Base-by-base conservation (phyloP, 2,113 vertebrate genomes). In the Alectura lathami region DNA sequence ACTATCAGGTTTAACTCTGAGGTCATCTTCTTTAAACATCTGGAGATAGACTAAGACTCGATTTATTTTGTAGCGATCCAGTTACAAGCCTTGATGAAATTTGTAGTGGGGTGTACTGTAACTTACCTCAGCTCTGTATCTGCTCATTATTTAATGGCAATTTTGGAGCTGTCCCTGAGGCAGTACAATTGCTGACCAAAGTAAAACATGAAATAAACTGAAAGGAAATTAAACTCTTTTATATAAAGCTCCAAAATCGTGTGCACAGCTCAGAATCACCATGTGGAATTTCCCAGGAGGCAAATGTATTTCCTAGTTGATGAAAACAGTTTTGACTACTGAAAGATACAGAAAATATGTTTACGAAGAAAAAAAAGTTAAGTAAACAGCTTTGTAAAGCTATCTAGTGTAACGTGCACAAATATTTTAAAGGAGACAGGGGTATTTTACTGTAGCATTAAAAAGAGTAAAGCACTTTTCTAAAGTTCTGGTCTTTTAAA, bases 401-500 rank as follows among this genome's bases (percentile, higher is more conserved):
- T 38, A 93, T 13, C 14, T 79, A 9, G 21, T 62, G 5, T 43
- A 86, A 77, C 42, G 82, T 42, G 13, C 29, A 69, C 48, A 92
- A 69, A 79, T 85, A 90, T 88, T 90, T 92, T 94, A 50, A 85
- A 63, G 20, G 9, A 47, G 32, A 43, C 62, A 69, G 9, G 15
- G 3, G 2, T 77, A 70, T 53, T 80, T 45, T 73, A 26, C 34
- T 54, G 3, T 51, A 77, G 67, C 32, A 57, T 63, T 85, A 86
- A 93, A 86, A 75, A 7, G 6, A 66, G 38, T 59, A 29, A 14
- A 73, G 5, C 10, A 62, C 57, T 84, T 91, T 79, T 51, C 15
- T 77, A 18, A 51, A 91, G 29, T 87, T 92, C 59, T 74, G 85
- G 42, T 47, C 75, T 77, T 93, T 92, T 88, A 82, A 88, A 91